phyloP scores from a whole-genome alignment of 2,888 invertebrate genomes.

The Pachymerium ferrugineum region DNA sequence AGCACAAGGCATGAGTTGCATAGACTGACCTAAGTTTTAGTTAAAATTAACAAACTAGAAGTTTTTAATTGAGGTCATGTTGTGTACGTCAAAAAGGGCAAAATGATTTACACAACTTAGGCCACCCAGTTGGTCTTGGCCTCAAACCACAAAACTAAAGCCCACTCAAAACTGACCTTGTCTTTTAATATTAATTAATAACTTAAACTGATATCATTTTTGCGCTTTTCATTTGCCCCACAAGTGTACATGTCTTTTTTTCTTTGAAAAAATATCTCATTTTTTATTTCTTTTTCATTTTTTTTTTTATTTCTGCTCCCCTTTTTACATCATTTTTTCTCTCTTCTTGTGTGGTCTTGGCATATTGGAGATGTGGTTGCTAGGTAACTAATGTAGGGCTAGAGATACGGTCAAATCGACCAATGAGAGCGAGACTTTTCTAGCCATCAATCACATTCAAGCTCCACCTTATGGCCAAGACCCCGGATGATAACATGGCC shows the following conservation, averaged over 20 bases:
- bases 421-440: background rate
- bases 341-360: conserved; percentile 45
- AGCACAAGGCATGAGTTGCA: no score
- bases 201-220: background rate
- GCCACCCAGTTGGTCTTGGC: conserved; percentile 15
- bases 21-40: no score
- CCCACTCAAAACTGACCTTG: background rate
- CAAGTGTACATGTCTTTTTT: background rate
- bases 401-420: conserved; percentile 9
- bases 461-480: background rate
- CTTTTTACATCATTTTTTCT: conserved; percentile 15
- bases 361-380: conserved; percentile 47
- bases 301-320: conserved; percentile 1
- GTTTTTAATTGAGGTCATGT: background rate
- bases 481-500: background rate
- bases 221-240: background rate
- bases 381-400: conserved; percentile 45
- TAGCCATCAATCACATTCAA: background rate
- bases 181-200: background rate
- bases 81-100: background rate
- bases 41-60: no score
- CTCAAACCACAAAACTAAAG: background rate
- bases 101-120: background rate
- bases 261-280: background rate
- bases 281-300: background rate